Percentiles rank a stretch among this genome's conserved stretches.
Conservation (phyloP, 30 jellyfish, hydroid and myxozoan genomes). For the Pelagia noctiluca region DNA sequence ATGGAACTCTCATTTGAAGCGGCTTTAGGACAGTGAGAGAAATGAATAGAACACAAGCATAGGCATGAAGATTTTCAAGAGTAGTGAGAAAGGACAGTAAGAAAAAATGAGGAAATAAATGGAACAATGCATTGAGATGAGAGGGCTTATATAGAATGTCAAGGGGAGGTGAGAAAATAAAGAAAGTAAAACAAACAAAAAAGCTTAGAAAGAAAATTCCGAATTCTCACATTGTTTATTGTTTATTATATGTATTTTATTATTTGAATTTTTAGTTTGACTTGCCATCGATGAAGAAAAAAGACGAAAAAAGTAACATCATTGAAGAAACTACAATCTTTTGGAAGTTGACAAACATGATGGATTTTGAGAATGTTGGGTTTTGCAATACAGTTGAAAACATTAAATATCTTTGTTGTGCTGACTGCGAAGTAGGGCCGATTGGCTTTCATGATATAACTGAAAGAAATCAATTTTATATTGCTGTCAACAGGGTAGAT, state of each 20-base stretch:
- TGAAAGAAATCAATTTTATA: conserved; percentile 54
- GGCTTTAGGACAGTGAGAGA: too few species aligned
- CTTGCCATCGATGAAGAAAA: conserved; percentile 50
- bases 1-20: too few species aligned
- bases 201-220: too few species aligned
- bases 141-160: too few species aligned
- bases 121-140: too few species aligned
- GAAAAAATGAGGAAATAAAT: too few species aligned
- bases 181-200: too few species aligned
- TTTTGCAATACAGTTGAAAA: conserved; percentile 78
- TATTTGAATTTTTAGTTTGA: conserved; percentile 5
- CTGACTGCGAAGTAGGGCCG: conserved; percentile 99
- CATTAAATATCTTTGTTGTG: conserved; percentile 87
- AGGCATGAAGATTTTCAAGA: too few species aligned
- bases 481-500: conserved; percentile 82
- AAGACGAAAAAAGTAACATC: conserved; percentile 16
- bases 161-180: too few species aligned
- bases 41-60: too few species aligned
- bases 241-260: not conserved
- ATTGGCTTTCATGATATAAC: conserved; percentile 73
- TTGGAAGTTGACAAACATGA: conserved; percentile 80
- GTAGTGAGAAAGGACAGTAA: too few species aligned
- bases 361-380: conserved; percentile 97
- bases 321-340: conserved; percentile 46
- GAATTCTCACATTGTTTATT: too few species aligned